Base-by-base conservation (phyloP, 1,140 invertebrate species). In the Globodera rostochiensis region DNA sequence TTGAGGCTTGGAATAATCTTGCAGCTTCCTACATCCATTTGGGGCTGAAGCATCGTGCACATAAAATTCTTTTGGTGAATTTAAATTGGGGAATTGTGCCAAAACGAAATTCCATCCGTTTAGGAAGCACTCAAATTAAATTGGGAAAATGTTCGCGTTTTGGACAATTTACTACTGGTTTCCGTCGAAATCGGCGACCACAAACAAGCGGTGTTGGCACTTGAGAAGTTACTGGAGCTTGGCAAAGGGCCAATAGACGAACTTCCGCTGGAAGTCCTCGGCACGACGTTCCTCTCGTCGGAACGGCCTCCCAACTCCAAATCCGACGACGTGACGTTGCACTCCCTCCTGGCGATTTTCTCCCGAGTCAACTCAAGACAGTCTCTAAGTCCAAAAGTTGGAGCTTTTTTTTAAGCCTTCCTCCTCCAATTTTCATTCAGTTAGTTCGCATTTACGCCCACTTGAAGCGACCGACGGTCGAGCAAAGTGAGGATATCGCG, bases 1-100 rank as follows among this genome's bases (percentile, higher is more conserved):
- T 84, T 49, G 82, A 83, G 36, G 82, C 82, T 53, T 83, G 83
- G 82, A 83, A 83, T 73, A 83, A 83, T 70, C 73, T 83, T 19
- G 82, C 76, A 4, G 82, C 82, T 47, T 83, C 53, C 25, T 83
- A 83, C 60, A 66, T 83, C 9, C 60, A 85, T 13, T 36, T 84
- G n/a, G 57, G 70, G 36, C 57, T 82, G 74, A 83, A 85, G 53
- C 6, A 71, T 1, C 46, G 83, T 36, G 82, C 82, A 5, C 83
- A 83, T 3, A 83, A 83, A 80, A 74, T 83, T 47, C 49, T 83
- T 49, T 60, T 78, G 47, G 82, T 83, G 50, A 25, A 21, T 19
- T 73, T 50, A 6, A n/a, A 57, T 79, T 64, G 0, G 15, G 71
- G 49, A 45, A 78, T 36, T 45, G 19, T 19, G n/a, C n/a, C 21